A percentile compares a stretch with the other conserved stretches of the same genome.
Conservation (phyloP, 2,797 vertebrate genomes). For the Amblyraja radiata region DNA sequence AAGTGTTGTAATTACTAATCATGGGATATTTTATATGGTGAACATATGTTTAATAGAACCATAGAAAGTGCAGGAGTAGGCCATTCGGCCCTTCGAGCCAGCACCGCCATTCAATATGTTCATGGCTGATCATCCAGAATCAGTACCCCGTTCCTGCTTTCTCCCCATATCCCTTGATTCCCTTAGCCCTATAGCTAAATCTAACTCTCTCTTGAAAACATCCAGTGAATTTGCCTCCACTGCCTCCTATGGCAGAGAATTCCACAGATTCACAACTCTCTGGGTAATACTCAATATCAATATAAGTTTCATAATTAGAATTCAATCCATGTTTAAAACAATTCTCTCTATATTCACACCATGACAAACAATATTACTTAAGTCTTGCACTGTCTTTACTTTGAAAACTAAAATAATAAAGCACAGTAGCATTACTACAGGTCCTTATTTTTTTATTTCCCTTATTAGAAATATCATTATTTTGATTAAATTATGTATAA, state of each 20-base stretch:
- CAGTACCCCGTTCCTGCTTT: no score
- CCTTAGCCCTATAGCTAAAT: no score
- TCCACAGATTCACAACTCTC: no score
- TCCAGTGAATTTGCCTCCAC: no score
- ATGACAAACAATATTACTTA: not conserved
- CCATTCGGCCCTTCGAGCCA: no score
- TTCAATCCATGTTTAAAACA: not conserved
- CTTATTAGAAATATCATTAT: not conserved
- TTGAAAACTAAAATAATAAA: conserved; percentile 14
- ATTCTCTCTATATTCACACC: not conserved
- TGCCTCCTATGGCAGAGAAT: no score
- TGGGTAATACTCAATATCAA: not conserved
- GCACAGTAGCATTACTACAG: not conserved
- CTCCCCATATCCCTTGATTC: no score
- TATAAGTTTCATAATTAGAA: not conserved
- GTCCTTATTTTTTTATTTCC: not conserved
- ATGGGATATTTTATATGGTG: not conserved
- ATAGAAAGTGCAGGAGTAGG: no score
- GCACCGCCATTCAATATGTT: no score
- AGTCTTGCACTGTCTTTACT: not conserved
- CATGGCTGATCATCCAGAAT: no score
- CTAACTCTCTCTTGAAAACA: no score
- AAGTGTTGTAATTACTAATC: not conserved
- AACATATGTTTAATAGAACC: not conserved
- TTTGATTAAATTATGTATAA: not conserved